Evolutionary conservation across 2,113 vertebrate species (phyloP), one percentile per base, ranked within the genome.

Genomic region (Neomonachus schauinslandi): DNA sequence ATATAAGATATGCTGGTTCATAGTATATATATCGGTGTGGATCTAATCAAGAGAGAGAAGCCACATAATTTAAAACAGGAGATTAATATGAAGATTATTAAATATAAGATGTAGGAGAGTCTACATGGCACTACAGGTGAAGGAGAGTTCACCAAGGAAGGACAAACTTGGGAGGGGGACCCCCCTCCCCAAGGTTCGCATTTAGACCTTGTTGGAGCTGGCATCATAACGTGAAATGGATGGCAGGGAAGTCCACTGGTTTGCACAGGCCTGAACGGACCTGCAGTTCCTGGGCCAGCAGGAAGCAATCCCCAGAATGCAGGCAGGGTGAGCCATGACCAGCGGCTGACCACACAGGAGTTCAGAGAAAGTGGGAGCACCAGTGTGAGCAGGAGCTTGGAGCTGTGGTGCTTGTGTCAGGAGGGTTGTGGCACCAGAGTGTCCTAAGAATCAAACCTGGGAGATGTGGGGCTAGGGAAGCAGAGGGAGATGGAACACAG

Each of bases 11-110:
- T 15, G 4, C 12, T 65, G 6, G 49, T 3, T 53, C 24, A 18
- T 57, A 39, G 19, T 61, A 55, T 53, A 0, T 61, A 3, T 80
- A 33, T 53, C 74, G 79, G 2, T 91, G 53, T 84, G 59, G 14
- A 39, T 65, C 39, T 71, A 84, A 89, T 86, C n/a, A 94, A 92
- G n/a, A 97, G 57, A 72, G 16, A 84, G 88, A 95, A 91, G 63
- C 28, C 49, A 31, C 16, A 81, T 4, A 33, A 92, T 82, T 72
- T 79, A 95, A 33, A 33, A 81, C 51, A 92, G 42, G 51, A 91
- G 22, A 3, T 51, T 92, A 71, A 12, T 53, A 72, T 91, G 65
- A 82, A 87, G 3, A 91, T 74, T 7, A 93, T 74, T 91, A 67
- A 87, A 61, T 33, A 4, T 12, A 49, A 77, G n/a, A 28, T 46